Evolutionary conservation across 2,113 vertebrate species (phyloP).

Genomic region (Trichechus manatus): DNA sequence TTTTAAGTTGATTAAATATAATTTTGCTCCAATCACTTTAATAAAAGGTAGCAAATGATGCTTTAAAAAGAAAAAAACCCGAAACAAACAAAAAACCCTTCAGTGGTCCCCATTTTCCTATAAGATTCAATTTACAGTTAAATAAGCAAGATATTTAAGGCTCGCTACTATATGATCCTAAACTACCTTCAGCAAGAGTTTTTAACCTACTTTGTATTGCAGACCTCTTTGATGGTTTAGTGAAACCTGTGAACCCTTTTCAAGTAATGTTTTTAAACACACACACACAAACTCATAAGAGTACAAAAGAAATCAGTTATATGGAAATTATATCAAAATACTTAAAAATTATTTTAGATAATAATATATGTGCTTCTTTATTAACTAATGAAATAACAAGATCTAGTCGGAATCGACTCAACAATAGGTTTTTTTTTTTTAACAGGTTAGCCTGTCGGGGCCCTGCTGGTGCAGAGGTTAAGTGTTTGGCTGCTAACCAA

Average conservation of each 20-base stretch:
- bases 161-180: neutral
- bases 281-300: neutral
- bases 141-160: too few species aligned
- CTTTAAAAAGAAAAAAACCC: too few species aligned
- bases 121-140: too few species aligned
- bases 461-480: too few species aligned
- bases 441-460: too few species aligned
- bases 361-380: neutral
- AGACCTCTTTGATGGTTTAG: neutral
- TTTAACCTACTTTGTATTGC: neutral
- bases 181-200: neutral
- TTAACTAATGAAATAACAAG: neutral
- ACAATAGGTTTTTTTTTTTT: too few species aligned
- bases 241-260: neutral
- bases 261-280: neutral
- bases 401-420: neutral
- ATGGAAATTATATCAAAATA: constrained; percentile 28
- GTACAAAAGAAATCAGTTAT: neutral
- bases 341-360: neutral
- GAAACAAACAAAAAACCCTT: too few species aligned
- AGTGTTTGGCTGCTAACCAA: too few species aligned
- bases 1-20: too few species aligned
- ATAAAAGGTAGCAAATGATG: too few species aligned
- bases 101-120: too few species aligned
- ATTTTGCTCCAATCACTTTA: too few species aligned